Conservation (phyloP, 2,888 invertebrate species). For the Gonocerus acuteangulatus region DNA sequence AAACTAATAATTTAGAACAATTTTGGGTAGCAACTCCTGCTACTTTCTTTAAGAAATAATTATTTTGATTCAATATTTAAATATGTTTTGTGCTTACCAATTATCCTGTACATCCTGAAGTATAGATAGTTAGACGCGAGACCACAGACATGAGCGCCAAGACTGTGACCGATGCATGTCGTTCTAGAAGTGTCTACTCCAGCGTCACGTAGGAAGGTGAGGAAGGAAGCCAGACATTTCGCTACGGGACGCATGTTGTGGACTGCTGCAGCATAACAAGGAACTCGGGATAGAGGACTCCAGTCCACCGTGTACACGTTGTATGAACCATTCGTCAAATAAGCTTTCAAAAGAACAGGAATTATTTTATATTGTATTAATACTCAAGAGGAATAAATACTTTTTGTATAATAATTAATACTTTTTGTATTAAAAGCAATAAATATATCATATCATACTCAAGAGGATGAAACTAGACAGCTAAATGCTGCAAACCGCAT, state of each 20-base stretch:
- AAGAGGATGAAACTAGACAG: too few species aligned
- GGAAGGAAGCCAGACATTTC: slow-evolving; percentile 58
- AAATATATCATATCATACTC: too few species aligned
- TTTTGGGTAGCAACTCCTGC: too few species aligned
- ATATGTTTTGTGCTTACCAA: slow-evolving; percentile 50
- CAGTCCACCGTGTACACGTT: slow-evolving; percentile 72
- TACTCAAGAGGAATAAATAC: too few species aligned
- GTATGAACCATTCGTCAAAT: slow-evolving; percentile 62
- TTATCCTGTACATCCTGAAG: slow-evolving; percentile 64
- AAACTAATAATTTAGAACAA: too few species aligned
- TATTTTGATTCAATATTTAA: too few species aligned
- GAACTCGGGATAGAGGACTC: slow-evolving; percentile 65
- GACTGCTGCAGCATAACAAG: slow-evolving; percentile 62
- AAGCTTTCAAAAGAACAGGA: slow-evolving; percentile 49
- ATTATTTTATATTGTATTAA: too few species aligned
- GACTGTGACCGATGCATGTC: slow-evolving; percentile 64
- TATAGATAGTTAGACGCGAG: slow-evolving; percentile 63
- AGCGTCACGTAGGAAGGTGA: slow-evolving; percentile 55
- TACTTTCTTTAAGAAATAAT: too few species aligned
- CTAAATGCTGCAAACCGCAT: too few species aligned
- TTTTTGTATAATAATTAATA: too few species aligned
- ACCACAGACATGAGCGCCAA: slow-evolving; percentile 70
- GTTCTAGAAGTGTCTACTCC: slow-evolving; percentile 56
- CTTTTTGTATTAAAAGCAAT: too few species aligned
- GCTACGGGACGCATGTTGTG: slow-evolving; percentile 66